A percentile compares a stretch with the other conserved stretches of the same genome.
Evolutionary conservation across 2,888 invertebrate species (phyloP).

Genomic region (Tachina grossa): DNA sequence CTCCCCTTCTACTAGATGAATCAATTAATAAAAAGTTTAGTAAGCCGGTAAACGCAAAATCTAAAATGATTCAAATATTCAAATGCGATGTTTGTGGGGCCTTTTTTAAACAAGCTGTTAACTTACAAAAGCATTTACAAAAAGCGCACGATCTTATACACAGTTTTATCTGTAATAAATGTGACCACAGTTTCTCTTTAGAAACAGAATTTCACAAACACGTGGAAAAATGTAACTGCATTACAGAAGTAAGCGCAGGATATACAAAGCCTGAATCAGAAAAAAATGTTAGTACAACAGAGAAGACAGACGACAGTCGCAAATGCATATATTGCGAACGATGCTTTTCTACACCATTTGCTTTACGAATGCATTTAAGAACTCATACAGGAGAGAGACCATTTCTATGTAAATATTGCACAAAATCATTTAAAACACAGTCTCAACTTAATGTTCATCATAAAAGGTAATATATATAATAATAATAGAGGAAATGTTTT

Average conservation of each 20-base stretch:
- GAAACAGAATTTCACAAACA: conserved; percentile 64
- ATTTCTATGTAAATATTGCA: conserved; percentile 77
- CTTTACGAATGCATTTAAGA: conserved; percentile 77
- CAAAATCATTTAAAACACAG: conserved; percentile 80
- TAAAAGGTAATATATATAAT: conserved; percentile 73
- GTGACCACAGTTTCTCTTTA: conserved; percentile 72
- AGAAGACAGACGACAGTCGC: conserved; percentile 55
- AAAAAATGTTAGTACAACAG: not conserved
- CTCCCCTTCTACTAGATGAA: not conserved
- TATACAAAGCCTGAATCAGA: not conserved
- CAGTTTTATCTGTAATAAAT: conserved; percentile 64
- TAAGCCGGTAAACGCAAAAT: not conserved
- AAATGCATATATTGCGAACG: conserved; percentile 77
- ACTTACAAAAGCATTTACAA: conserved; percentile 78
- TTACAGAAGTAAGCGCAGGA: not conserved
- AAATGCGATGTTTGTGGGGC: conserved; percentile 79
- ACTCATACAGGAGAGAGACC: conserved; percentile 80
- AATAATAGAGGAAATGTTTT: not conserved
- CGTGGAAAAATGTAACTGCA: conserved; percentile 37
- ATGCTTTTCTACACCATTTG: conserved; percentile 73
- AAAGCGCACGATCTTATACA: conserved; percentile 64
- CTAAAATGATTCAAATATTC: conserved; percentile 49
- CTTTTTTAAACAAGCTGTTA: conserved; percentile 76
- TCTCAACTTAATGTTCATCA: conserved; percentile 77
- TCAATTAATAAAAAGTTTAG: not conserved